phyloP scores from a whole-genome alignment of 1,140 invertebrate species.

The Procambarus virginalis region DNA sequence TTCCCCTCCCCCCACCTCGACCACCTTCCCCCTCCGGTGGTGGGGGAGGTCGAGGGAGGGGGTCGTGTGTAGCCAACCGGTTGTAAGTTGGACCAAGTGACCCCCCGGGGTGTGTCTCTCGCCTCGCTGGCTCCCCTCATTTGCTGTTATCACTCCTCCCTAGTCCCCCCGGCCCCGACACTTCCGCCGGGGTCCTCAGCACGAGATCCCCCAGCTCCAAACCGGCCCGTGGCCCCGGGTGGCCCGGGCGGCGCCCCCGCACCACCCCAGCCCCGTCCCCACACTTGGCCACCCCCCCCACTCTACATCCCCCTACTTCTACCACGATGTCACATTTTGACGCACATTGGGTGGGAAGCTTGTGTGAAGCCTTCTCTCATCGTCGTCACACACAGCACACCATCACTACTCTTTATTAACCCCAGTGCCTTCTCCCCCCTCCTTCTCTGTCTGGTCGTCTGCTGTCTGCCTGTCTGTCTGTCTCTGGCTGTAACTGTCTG shows the following conservation, averaged over 20 bases:
- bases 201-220: not conserved
- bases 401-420: too few species aligned
- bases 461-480: too few species aligned
- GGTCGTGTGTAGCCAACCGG: slow-evolving; percentile 50
- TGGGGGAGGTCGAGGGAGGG: not conserved
- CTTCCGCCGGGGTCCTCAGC: not conserved
- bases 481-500: not conserved
- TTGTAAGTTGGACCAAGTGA: slow-evolving; percentile 52
- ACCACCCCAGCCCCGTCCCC: not conserved
- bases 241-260: not conserved
- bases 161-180: not conserved
- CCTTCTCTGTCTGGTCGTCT: not conserved
- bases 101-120: slow-evolving; percentile 20
- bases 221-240: not conserved
- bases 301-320: too few species aligned
- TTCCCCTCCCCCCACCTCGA: slow-evolving; percentile 13
- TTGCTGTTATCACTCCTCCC: not conserved
- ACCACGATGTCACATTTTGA: too few species aligned
- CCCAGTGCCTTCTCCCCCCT: not conserved
- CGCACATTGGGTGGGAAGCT: too few species aligned
- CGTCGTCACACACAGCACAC: too few species aligned
- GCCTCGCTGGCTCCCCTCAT: slow-evolving; percentile 25
- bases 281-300: not conserved
- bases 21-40: not conserved
- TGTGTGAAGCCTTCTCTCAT: too few species aligned